Percentiles rank a stretch among this genome's conserved stretches.
phyloP scores from a whole-genome alignment of 2,113 vertebrate species.

The Platysternon megacephalum region DNA sequence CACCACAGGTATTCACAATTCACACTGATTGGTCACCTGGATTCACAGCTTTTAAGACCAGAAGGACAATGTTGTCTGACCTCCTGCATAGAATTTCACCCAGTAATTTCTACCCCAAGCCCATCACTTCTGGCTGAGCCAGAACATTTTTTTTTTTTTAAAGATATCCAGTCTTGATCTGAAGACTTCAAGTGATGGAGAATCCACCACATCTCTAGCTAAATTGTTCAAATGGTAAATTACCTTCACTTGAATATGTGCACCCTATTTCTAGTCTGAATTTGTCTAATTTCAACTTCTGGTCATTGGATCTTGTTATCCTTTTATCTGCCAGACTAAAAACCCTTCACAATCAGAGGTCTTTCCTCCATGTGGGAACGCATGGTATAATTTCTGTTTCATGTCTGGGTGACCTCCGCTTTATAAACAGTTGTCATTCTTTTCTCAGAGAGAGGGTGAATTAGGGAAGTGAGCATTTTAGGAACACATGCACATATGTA shows the following conservation, averaged over 20 bases:
- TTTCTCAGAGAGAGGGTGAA: background rate
- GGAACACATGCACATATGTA: background rate
- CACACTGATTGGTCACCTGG: background rate
- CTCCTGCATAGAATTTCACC: background rate
- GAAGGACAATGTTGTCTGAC: background rate
- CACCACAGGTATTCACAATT: background rate
- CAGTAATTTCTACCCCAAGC: background rate
- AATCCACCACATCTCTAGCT: background rate
- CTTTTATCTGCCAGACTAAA: background rate
- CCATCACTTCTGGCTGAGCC: background rate
- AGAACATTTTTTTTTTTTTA: background rate
- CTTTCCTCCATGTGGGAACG: background rate
- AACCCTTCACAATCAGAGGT: background rate
- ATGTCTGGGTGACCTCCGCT: background rate
- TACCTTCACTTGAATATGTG: background rate
- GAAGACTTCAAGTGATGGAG: background rate
- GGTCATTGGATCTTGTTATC: background rate
- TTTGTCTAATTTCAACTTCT: background rate
- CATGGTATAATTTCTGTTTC: background rate
- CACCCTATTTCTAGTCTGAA: background rate
- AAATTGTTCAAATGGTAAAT: background rate
- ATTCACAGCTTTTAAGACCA: background rate
- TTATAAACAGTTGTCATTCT: background rate
- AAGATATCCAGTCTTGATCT: background rate
- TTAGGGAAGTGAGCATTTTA: background rate